A percentile compares a stretch with the other conserved stretches of the same genome.
Conservation (phyloP, 2,888 invertebrate genomes). For the Rhamnusium bicolor region DNA sequence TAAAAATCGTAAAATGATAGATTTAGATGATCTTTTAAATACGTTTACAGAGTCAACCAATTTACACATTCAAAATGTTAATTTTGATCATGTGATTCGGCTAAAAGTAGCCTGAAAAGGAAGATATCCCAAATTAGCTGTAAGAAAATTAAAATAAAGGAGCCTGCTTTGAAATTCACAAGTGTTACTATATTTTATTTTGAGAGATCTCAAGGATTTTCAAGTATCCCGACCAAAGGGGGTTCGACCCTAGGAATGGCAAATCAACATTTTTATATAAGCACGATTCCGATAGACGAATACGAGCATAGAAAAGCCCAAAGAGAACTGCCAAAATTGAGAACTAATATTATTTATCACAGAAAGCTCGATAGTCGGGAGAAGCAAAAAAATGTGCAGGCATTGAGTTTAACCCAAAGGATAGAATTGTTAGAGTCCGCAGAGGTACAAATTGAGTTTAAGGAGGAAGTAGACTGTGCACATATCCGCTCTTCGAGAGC, state of each 20-base stretch:
- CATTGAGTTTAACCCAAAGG: slow-evolving; percentile 3
- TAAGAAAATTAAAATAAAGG: background rate
- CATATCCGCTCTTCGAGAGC: background rate
- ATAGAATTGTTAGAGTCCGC: slow-evolving; percentile 9
- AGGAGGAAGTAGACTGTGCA: slow-evolving; percentile 11
- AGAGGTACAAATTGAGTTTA: slow-evolving; percentile 3
- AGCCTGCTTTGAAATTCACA: background rate
- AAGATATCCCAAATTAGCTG: background rate
- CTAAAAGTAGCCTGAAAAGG: slow-evolving; percentile 10
- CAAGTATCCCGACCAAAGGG: background rate
- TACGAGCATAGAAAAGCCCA: slow-evolving; percentile 3
- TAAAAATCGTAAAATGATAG: background rate
- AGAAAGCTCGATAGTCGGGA: background rate
- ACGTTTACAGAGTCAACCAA: background rate
- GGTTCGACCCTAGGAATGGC: slow-evolving; percentile 5
- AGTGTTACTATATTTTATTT: slow-evolving; percentile 13
- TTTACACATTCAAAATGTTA: background rate
- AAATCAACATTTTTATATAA: slow-evolving; percentile 16
- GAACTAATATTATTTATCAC: background rate
- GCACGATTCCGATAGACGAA: slow-evolving; percentile 1
- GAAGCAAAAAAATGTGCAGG: background rate
- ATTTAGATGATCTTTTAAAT: background rate
- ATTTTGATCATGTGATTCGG: background rate
- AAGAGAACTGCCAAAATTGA: background rate
- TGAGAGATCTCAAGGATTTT: slow-evolving; percentile 13